Evolutionary conservation across 2,113 vertebrate species (phyloP).

Genomic region (Lagopus muta): DNA sequence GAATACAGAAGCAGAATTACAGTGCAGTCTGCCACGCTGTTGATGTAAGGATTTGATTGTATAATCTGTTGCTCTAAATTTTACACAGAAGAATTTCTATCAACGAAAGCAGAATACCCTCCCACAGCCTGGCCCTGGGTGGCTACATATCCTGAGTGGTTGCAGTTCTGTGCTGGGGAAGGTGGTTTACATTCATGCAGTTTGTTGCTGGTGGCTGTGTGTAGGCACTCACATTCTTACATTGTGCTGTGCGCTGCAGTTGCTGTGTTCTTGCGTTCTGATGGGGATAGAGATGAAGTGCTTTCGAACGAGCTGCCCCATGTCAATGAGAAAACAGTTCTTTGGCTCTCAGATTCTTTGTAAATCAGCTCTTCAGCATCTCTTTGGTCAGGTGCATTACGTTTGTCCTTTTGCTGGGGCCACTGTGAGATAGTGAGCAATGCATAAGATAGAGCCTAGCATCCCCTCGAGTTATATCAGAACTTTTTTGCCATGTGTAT

Average conservation of each 20-base stretch:
- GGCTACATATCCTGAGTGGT: background rate
- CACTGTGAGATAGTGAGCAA: background rate
- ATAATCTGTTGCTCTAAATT: background rate
- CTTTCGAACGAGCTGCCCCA: background rate
- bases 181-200: background rate
- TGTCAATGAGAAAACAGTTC: background rate
- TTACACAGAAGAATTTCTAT: background rate
- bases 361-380: background rate
- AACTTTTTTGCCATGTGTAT: background rate
- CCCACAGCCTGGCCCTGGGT: background rate
- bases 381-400: background rate
- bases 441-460: background rate
- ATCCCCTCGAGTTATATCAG: background rate
- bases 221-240: background rate
- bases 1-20: background rate
- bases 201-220: background rate
- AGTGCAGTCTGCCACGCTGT: background rate
- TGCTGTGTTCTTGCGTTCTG: background rate
- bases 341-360: background rate
- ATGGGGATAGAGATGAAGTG: background rate
- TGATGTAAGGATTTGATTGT: background rate
- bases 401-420: background rate
- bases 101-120: background rate
- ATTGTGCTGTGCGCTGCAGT: fast-evolving
- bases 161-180: background rate